These are phyloP conservation scores for Ceratina calcarata DNA, from an alignment of 1,140 invertebrate genomes.

Conservation along the genomic window DNA sequence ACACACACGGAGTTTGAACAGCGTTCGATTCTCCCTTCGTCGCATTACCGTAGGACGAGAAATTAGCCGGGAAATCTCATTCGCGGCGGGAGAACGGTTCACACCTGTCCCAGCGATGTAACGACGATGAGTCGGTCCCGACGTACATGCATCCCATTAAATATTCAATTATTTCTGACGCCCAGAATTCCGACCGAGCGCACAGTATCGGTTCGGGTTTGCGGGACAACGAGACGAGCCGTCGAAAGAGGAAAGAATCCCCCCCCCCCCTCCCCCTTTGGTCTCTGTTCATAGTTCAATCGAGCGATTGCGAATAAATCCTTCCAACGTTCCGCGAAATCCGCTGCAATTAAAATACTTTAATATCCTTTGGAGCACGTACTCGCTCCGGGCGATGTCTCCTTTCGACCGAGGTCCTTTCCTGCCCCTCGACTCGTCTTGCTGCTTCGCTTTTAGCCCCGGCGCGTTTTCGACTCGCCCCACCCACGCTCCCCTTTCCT, in stretches of 20 bases:
- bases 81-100: slow-evolving; percentile 52
- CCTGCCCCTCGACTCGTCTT: background rate
- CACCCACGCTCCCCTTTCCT: background rate
- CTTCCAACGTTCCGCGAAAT: slow-evolving; percentile 63
- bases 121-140: background rate
- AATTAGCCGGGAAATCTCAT: slow-evolving; percentile 41
- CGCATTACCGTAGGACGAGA: slow-evolving; percentile 45
- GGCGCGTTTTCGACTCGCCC: slow-evolving; percentile 12
- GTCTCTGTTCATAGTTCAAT: slow-evolving; percentile 69
- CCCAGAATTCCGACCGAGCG: slow-evolving; percentile 46
- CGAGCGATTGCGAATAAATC: slow-evolving; percentile 70
- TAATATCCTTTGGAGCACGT: slow-evolving; percentile 70
- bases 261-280: no score
- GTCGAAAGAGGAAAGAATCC: slow-evolving; percentile 10
- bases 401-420: slow-evolving; percentile 34
- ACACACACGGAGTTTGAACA: no score
- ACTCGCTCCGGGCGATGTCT: slow-evolving; percentile 55
- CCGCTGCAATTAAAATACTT: slow-evolving; percentile 70
- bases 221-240: no score
- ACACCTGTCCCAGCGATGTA: background rate
- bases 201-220: slow-evolving; percentile 1
- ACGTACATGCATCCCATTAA: slow-evolving; percentile 63
- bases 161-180: slow-evolving; percentile 69
- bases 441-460: slow-evolving; percentile 1
- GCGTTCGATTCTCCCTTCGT: slow-evolving; percentile 13